Percentiles rank a stretch among this genome's conserved stretches.
These are phyloP conservation scores for Leucoptera coffeella DNA, from an alignment of 2,888 invertebrate species.

Conservation along the genomic window DNA sequence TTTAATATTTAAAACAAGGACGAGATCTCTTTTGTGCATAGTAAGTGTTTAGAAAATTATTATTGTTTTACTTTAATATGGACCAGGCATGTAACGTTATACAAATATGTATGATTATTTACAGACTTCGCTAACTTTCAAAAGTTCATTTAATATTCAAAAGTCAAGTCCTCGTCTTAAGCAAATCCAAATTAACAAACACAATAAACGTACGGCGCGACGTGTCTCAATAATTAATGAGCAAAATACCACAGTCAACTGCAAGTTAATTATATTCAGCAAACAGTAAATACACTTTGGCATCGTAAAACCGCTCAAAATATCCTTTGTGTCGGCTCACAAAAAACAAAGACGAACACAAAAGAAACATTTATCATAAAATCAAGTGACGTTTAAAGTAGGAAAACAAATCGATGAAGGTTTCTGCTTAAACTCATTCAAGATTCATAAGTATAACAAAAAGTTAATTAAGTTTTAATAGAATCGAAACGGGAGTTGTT, in stretches of 20 bases:
- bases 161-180: too few relatives aligned
- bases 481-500: conserved; percentile 48
- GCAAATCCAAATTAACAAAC: too few relatives aligned
- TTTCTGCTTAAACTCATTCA: conserved; percentile 32
- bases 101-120: too few relatives aligned
- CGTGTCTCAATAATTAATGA: too few relatives aligned
- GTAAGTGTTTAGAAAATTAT: too few relatives aligned
- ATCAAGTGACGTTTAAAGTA: conserved; percentile 48
- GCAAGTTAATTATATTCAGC: conserved; percentile 2
- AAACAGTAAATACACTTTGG: conserved; percentile 1
- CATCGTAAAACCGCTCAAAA: conserved; percentile 4
- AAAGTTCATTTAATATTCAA: too few relatives aligned
- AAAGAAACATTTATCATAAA: conserved; percentile 46
- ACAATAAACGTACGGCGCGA: too few relatives aligned
- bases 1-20: too few relatives aligned
- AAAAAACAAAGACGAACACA: conserved; percentile 9
- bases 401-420: conserved; percentile 46
- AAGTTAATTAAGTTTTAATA: conserved; percentile 55
- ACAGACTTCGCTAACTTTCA: too few relatives aligned
- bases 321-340: conserved; percentile 26
- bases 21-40: too few relatives aligned
- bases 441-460: conserved; percentile 35
- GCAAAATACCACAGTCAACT: conserved; percentile 1
- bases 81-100: too few relatives aligned
- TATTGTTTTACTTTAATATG: too few relatives aligned